These are phyloP conservation scores for Heterotilapia buettikoferi DNA, from an alignment of 2,113 vertebrate species.

Conservation along the genomic window DNA sequence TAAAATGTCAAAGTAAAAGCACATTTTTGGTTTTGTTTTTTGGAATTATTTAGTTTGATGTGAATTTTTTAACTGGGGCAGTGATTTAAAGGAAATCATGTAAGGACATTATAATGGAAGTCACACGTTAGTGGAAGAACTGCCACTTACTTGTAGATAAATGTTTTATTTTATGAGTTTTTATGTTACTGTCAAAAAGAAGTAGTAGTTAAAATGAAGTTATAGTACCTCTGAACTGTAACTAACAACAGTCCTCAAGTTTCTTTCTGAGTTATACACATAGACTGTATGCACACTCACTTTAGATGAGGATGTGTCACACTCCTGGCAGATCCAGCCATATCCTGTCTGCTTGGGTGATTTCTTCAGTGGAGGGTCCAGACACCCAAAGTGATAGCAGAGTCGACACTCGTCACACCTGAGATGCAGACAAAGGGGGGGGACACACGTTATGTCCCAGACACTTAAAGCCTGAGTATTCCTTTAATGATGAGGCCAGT, in stretches of 20 bases:
- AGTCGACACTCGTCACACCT: conserved; percentile 96
- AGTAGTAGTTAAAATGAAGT: not conserved
- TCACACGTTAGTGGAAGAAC: not conserved
- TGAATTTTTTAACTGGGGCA: not conserved
- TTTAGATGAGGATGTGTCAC: conserved; percentile 95
- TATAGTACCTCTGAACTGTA: not conserved
- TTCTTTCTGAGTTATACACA: not conserved
- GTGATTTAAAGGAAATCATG: not conserved
- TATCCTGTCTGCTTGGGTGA: conserved; percentile 98
- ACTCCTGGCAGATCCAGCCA: conserved; percentile 98
- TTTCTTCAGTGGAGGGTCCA: conserved; percentile 99
- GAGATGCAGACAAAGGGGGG: conserved; percentile 53
- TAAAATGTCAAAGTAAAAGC: not conserved
- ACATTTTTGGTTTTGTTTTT: not conserved
- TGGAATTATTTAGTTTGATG: not conserved
- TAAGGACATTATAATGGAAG: not conserved
- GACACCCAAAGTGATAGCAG: conserved; percentile 96
- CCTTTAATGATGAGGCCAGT: not conserved
- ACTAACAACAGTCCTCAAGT: not conserved
- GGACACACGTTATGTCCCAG: conserved; percentile 11
- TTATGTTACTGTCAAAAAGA: not conserved
- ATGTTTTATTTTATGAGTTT: not conserved
- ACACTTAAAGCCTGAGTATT: not conserved
- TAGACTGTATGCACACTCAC: conserved; percentile 69
- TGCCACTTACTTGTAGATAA: not conserved